Conservation (phyloP, 2,113 vertebrate species). For the Lynx canadensis region DNA sequence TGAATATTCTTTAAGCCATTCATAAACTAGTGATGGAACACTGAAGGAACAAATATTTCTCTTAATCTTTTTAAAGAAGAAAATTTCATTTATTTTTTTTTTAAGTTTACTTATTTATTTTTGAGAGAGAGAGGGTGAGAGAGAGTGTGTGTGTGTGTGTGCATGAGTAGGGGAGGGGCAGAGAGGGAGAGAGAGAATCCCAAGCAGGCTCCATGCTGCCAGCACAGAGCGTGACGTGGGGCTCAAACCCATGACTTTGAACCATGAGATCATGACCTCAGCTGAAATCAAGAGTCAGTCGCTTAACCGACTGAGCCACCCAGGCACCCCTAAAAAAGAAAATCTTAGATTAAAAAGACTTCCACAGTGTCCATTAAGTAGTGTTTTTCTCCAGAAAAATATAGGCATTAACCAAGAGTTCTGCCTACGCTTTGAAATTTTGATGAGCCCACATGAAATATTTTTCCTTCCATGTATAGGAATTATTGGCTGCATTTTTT, state of each 20-base stretch:
- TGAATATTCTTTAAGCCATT: not conserved
- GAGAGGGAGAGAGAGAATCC: no score
- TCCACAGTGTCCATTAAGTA: not conserved
- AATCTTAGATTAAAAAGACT: not conserved
- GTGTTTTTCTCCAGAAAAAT: not conserved
- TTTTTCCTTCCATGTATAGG: not conserved
- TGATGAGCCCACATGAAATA: not conserved
- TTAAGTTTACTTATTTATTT: no score
- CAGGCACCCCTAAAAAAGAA: not conserved
- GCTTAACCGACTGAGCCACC: no score
- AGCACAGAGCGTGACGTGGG: no score
- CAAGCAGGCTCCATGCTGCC: no score
- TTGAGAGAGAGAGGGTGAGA: no score
- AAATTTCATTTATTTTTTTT: not conserved
- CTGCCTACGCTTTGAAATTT: not conserved
- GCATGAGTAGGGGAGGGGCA: no score
- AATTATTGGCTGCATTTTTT: not conserved
- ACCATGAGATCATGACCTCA: no score
- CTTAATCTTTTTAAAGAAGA: not conserved
- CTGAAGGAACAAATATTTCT: not conserved
- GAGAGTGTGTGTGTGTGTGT: no score
- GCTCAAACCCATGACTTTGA: no score
- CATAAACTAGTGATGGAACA: not conserved
- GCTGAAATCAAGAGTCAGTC: no score
- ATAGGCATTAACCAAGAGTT: not conserved